A percentile compares a stretch with the other conserved stretches of the same genome.
Evolutionary conservation across 2,797 vertebrate genomes (phyloP).

Genomic region (Valencia hispanica): DNA sequence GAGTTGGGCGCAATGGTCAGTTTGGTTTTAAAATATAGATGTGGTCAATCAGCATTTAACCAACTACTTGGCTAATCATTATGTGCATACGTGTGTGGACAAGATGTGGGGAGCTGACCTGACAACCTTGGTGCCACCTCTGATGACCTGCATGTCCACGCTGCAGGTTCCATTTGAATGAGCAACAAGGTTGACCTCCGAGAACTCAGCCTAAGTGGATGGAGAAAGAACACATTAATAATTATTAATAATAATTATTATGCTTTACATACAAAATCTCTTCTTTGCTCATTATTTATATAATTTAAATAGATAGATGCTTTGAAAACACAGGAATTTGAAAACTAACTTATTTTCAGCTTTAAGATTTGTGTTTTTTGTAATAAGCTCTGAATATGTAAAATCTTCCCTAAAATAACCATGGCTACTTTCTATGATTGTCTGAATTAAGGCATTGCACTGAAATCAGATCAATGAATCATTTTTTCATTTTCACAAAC

Average conservation of each 20-base stretch:
- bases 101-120: constrained; percentile 80
- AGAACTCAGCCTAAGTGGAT: constrained; percentile 90
- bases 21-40: background rate
- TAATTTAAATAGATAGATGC: constrained; percentile 5
- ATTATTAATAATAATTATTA: background rate
- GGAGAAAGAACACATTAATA: constrained; percentile 12
- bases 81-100: background rate
- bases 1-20: background rate
- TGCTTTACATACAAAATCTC: background rate
- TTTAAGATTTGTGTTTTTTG: background rate
- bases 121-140: constrained; percentile 90
- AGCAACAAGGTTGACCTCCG: constrained; percentile 94
- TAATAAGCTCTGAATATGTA: background rate
- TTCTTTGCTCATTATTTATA: background rate
- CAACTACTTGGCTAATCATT: background rate
- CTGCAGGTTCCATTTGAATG: constrained; percentile 92
- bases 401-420: background rate
- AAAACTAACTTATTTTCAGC: background rate
- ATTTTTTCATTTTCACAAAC: background rate
- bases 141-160: constrained; percentile 93
- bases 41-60: background rate
- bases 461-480: constrained; percentile 6
- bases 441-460: constrained; percentile 5
- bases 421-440: background rate
- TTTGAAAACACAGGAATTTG: background rate